Conservation (phyloP, 2,113 vertebrate genomes). For the Grallaria varia region DNA sequence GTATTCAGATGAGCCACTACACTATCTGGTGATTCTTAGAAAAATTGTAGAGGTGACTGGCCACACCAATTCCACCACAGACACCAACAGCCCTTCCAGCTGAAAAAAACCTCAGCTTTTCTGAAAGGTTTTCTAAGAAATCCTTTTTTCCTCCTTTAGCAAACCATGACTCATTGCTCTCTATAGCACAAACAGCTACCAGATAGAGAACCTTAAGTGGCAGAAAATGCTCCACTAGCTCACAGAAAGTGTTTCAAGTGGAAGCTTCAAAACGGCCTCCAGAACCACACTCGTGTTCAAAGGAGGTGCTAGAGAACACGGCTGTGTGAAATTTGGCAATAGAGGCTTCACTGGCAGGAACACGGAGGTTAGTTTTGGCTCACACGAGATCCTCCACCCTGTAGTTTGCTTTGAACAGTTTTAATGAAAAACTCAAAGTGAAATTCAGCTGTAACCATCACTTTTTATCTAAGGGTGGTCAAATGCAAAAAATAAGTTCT, state of each 20-base stretch:
- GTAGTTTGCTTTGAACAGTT: conserved; percentile 40
- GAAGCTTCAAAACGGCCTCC: conserved; percentile 42
- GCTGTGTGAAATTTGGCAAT: conserved; percentile 51
- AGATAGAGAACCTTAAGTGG: conserved; percentile 11
- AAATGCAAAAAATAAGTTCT: background rate
- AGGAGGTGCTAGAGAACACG: conserved; percentile 51
- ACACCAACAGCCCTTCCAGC: background rate
- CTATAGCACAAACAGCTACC: conserved; percentile 50
- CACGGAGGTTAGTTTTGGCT: conserved; percentile 58
- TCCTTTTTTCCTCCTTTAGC: background rate
- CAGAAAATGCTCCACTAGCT: conserved; percentile 52
- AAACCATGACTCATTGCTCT: conserved; percentile 38
- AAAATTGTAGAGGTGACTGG: conserved; percentile 7
- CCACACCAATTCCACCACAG: conserved; percentile 20
- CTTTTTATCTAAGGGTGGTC: conserved; percentile 1
- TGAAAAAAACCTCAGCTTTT: background rate
- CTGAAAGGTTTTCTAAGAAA: conserved; percentile 57
- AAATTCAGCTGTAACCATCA: background rate
- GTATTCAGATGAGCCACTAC: background rate
- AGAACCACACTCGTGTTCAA: conserved; percentile 55
- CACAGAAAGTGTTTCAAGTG: conserved; percentile 34
- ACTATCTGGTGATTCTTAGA: conserved; percentile 12
- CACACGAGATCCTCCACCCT: conserved; percentile 38
- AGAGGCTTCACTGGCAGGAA: conserved; percentile 20
- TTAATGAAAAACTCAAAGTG: conserved; percentile 40